Evolutionary conservation across 2,888 invertebrate species (phyloP).

Genomic region (Timema podura): DNA sequence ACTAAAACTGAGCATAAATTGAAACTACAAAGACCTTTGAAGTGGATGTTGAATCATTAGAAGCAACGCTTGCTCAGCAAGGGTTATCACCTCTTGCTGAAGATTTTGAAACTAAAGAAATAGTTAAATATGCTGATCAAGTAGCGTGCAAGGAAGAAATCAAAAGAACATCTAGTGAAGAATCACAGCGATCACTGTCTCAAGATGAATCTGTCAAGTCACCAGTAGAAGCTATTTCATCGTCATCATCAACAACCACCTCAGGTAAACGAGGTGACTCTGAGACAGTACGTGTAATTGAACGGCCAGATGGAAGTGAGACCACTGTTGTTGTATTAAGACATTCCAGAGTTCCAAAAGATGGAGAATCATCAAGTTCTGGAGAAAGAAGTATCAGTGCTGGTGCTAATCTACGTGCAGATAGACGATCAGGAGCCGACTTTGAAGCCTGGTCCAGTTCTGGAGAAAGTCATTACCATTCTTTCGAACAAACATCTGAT

Average conservation of each 20-base stretch:
- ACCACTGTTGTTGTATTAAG: constrained; percentile 29
- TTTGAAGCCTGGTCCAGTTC: constrained; percentile 81
- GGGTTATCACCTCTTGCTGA: constrained; percentile 18
- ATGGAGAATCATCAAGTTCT: constrained; percentile 39
- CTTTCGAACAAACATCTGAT: constrained; percentile 67
- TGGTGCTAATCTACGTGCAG: constrained; percentile 44
- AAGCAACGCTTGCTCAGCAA: constrained; percentile 17
- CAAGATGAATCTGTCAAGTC: constrained; percentile 46
- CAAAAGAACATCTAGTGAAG: constrained; percentile 45
- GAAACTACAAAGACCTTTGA: constrained; percentile 25
- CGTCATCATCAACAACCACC: constrained; percentile 41
- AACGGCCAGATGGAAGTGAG: constrained; percentile 39
- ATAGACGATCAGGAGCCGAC: constrained; percentile 72
- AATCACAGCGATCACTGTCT: constrained; percentile 38
- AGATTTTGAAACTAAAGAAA: constrained; percentile 24
- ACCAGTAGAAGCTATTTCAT: constrained; percentile 53
- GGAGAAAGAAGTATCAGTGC: constrained; percentile 39
- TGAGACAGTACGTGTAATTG: constrained; percentile 38
- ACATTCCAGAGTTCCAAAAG: constrained; percentile 30
- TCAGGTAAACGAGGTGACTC: constrained; percentile 41
- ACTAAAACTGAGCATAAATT: constrained; percentile 28
- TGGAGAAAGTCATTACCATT: constrained; percentile 84
- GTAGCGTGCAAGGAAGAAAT: constrained; percentile 38
- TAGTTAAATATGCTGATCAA: constrained; percentile 4
- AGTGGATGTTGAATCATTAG: constrained; percentile 13